These are phyloP conservation scores for Synergus gifuensis DNA, from an alignment of 2,888 invertebrate species.

Conservation along the genomic window DNA sequence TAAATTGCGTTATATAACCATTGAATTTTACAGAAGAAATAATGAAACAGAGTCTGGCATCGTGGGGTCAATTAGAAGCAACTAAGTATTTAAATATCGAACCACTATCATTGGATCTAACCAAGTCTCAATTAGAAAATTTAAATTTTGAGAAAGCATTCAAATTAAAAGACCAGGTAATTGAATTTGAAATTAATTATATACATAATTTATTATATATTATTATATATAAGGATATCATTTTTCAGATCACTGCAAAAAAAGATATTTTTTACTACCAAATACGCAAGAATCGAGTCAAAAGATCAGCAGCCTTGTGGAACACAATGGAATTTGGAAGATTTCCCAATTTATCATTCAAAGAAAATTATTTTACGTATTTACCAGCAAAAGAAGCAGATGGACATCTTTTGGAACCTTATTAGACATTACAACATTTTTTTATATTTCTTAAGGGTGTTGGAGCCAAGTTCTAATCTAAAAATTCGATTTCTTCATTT, in stretches of 20 bases:
- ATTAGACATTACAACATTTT: too few relatives aligned
- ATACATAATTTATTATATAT: background rate
- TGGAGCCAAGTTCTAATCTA: too few relatives aligned
- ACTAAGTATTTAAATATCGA: conserved; percentile 40
- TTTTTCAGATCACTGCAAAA: conserved; percentile 61
- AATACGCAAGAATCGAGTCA: conserved; percentile 64
- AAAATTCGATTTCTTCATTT: background rate
- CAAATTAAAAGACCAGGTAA: conserved; percentile 62
- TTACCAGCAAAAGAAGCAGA: conserved; percentile 67
- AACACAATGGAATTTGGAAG: conserved; percentile 67
- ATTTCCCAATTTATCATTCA: conserved; percentile 67
- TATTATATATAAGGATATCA: conserved; percentile 37
- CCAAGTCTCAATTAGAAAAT: conserved; percentile 47
- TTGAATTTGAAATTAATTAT: background rate
- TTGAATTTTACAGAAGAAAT: conserved; percentile 55
- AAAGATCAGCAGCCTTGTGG: conserved; percentile 65
- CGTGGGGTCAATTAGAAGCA: conserved; percentile 57
- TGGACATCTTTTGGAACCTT: conserved; percentile 65
- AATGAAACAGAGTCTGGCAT: conserved; percentile 49
- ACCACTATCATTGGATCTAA: conserved; percentile 55
- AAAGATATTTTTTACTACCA: conserved; percentile 62
- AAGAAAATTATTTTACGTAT: conserved; percentile 71
- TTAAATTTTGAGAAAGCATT: conserved; percentile 61
- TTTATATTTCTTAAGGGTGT: too few relatives aligned
- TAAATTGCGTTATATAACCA: background rate